phyloP scores from a whole-genome alignment of 2,888 invertebrate genomes.

The Eupithecia pulchellata region DNA sequence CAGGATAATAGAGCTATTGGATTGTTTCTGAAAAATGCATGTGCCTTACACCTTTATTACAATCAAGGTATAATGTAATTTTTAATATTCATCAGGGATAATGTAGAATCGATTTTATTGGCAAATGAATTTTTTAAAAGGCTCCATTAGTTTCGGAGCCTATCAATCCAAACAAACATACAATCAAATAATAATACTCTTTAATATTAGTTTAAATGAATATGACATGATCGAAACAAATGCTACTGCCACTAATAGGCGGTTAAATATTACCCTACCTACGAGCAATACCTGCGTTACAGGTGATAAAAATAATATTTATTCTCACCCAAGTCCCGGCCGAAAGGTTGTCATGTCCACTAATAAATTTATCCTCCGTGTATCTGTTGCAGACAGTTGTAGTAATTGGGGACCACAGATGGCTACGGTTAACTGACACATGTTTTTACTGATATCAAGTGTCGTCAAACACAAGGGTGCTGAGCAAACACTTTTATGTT shows the following conservation, averaged over 20 bases:
- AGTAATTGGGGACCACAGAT: conserved; percentile 32
- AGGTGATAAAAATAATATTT: conserved; percentile 33
- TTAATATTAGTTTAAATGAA: no score
- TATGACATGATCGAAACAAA: background rate
- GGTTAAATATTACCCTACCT: conserved; percentile 6
- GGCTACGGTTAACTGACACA: conserved; percentile 23
- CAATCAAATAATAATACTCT: no score
- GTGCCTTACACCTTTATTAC: background rate
- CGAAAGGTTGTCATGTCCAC: conserved; percentile 30
- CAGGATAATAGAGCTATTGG: background rate
- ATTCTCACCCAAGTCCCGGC: conserved; percentile 32
- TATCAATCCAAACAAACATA: no score
- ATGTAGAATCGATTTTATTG: no score
- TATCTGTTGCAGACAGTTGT: conserved; percentile 23
- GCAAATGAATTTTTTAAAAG: no score
- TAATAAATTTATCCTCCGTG: conserved; percentile 32
- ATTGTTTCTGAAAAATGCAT: background rate
- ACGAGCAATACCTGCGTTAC: conserved; percentile 33
- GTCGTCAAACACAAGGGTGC: conserved; percentile 8
- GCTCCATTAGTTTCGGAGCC: no score
- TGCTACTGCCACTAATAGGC: background rate
- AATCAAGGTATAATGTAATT: background rate
- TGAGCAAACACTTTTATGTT: conserved; percentile 21
- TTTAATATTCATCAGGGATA: no score
- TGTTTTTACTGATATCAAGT: conserved; percentile 24